Conservation (phyloP, 2,797 vertebrate species). For the Ficedula albicollis region DNA sequence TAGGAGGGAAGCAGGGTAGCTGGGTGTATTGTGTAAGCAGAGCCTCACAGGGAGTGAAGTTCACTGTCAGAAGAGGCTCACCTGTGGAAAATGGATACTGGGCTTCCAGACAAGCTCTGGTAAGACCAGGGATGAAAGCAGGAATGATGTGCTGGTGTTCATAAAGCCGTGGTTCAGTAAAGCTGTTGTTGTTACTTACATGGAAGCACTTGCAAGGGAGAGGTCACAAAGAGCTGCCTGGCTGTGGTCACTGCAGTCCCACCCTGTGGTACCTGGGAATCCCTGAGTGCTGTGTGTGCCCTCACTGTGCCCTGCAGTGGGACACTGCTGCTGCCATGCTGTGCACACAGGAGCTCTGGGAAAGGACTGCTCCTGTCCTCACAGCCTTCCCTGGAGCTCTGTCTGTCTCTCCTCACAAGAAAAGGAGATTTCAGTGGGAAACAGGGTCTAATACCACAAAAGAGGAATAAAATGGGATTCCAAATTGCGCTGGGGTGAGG, state of each 20-base stretch:
- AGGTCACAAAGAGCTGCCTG: not conserved
- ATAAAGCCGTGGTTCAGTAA: not conserved
- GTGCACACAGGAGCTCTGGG: not conserved
- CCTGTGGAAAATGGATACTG: not conserved
- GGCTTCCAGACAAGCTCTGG: not conserved
- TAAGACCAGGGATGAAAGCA: not conserved
- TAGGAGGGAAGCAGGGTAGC: not conserved
- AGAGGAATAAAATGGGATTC: not conserved
- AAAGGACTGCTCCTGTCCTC: not conserved
- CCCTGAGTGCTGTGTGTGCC: not conserved
- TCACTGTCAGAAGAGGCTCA: not conserved
- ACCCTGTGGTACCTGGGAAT: not conserved
- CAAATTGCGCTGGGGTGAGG: not conserved
- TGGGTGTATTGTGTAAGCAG: slow-evolving; percentile 2
- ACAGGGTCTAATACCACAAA: not conserved
- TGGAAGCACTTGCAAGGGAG: not conserved
- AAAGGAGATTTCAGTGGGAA: not conserved
- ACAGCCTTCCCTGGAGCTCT: not conserved
- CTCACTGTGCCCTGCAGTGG: not conserved
- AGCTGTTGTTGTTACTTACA: not conserved
- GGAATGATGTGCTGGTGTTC: not conserved
- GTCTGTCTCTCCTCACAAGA: not conserved
- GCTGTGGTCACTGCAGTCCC: not conserved
- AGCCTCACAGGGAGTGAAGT: not conserved
- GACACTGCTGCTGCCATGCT: not conserved